phyloP scores from a whole-genome alignment of 2,888 invertebrate species.

The Labia minor region DNA sequence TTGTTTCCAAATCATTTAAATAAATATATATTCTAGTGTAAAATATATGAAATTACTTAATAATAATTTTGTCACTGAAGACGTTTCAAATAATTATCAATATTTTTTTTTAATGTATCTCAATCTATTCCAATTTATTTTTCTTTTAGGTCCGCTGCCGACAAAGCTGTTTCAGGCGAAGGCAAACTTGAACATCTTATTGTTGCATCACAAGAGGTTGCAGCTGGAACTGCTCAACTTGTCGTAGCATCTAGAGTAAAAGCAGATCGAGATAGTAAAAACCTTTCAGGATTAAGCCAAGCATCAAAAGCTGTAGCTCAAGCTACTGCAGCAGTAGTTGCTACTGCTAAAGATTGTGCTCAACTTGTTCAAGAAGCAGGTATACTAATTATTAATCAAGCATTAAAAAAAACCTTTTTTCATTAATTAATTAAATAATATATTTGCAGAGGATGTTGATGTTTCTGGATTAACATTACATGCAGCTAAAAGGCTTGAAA shows the following conservation, averaged over 20 bases:
- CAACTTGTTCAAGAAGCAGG: constrained; percentile 64
- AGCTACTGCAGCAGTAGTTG: constrained; percentile 86
- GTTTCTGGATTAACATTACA: constrained; percentile 80
- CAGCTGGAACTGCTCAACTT: constrained; percentile 91
- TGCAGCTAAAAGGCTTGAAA: constrained; percentile 89
- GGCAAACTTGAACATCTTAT: constrained; percentile 87
- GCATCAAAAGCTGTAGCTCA: constrained; percentile 84
- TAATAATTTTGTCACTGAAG: too few species aligned
- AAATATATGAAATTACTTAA: too few species aligned
- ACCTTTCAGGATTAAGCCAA: constrained; percentile 65
- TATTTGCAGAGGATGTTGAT: constrained; percentile 68
- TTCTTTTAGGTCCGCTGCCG: constrained; percentile 69
- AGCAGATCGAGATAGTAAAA: constrained; percentile 71
- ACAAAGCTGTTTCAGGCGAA: constrained; percentile 73
- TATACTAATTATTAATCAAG: neutral
- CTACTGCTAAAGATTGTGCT: constrained; percentile 81
- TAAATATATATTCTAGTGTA: too few species aligned
- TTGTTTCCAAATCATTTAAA: constrained; percentile 36
- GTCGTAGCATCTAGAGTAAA: constrained; percentile 95
- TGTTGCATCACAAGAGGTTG: constrained; percentile 93
- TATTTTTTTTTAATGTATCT: constrained; percentile 17
- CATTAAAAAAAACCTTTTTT: too few species aligned
- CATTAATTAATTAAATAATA: constrained; percentile 15
- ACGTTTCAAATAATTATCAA: neutral
- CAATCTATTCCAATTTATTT: neutral